A percentile compares a stretch with the other conserved stretches of the same genome.
Evolutionary conservation across 2,888 invertebrate genomes (phyloP).

Genomic region (Idaea dimidiata): DNA sequence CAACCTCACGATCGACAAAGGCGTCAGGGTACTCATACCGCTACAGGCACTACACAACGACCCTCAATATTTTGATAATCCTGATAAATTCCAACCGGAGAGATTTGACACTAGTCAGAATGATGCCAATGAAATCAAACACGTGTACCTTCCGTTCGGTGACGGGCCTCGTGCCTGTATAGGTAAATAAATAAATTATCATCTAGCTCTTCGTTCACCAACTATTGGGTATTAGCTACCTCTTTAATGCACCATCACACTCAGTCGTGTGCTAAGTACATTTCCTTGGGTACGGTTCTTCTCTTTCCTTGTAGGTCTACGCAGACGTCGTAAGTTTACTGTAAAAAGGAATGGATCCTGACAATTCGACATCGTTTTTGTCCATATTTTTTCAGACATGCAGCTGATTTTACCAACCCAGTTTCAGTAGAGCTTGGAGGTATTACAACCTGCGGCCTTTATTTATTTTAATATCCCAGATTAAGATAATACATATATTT

Average conservation of each 20-base stretch:
- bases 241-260: background rate
- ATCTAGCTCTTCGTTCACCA: background rate
- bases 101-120: slow-evolving; percentile 37
- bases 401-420: too few species aligned
- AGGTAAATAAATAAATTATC: slow-evolving; percentile 35
- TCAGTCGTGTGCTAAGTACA: too few species aligned
- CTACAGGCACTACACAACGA: slow-evolving; percentile 49
- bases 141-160: slow-evolving; percentile 49
- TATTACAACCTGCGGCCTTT: background rate
- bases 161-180: slow-evolving; percentile 51
- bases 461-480: background rate
- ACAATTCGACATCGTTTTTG: too few species aligned
- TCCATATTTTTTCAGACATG: too few species aligned
- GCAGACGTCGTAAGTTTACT: too few species aligned
- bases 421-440: background rate
- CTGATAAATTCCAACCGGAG: slow-evolving; percentile 48
- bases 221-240: background rate
- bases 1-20: slow-evolving; percentile 41
- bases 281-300: too few species aligned
- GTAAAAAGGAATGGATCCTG: too few species aligned
- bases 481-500: too few species aligned
- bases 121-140: slow-evolving; percentile 33
- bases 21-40: slow-evolving; percentile 42
- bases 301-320: too few species aligned
- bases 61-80: slow-evolving; percentile 47